Evolutionary conservation across 1,140 invertebrate species (phyloP), one percentile per base, ranked within the genome.

Genomic region (Eriocheir sinensis): DNA sequence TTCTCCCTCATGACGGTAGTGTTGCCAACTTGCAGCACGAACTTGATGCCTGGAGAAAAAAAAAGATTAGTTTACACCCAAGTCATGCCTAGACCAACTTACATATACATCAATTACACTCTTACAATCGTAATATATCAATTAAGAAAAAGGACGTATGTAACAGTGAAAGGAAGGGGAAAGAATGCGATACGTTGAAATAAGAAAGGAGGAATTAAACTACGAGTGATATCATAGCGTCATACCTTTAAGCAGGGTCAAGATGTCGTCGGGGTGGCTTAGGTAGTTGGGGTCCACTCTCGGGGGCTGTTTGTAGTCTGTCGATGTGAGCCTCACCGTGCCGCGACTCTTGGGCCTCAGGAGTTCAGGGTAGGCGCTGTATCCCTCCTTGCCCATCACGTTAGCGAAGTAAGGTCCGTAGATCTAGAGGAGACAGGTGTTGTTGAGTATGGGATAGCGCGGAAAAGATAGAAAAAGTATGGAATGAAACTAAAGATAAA

Each of bases 231-330:
- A n/a, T n/a, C n/a, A n/a, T n/a, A n/a, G n/a, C n/a, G n/a, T n/a
- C n/a, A n/a, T 72, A 80, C 90, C 90, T 91, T 91, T 79, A 8
- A 91, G 17, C 21, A 91, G 34, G 21, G 44, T 79, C 15, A 38
- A 30, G 30, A 91, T 4, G 12, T 91, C 90, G 98, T 91, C 48
- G 2, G 48, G 48, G 60, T 91, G 60, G 17, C 90, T 91, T 15
- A 91, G 17, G 34, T 91, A 99, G 95, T 98, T 98, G 0, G 98
- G 98, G 96, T 98, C 97, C n/a, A 99, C 98, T n/a, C 97, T 96
- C 0, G 99, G 99, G 96, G 98, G 98, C 12, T 97, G 97, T 86
- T 97, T 97, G 8, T 98, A 98, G 97, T 98, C 97, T 79, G 96
- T 97, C 94, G 97, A 97, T 93, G 97, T 97, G 3, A 99, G 96